Evolutionary conservation across 2,797 vertebrate species (phyloP), one percentile per base, ranked within the genome.

Genomic region (Mionectes olivaceus): DNA sequence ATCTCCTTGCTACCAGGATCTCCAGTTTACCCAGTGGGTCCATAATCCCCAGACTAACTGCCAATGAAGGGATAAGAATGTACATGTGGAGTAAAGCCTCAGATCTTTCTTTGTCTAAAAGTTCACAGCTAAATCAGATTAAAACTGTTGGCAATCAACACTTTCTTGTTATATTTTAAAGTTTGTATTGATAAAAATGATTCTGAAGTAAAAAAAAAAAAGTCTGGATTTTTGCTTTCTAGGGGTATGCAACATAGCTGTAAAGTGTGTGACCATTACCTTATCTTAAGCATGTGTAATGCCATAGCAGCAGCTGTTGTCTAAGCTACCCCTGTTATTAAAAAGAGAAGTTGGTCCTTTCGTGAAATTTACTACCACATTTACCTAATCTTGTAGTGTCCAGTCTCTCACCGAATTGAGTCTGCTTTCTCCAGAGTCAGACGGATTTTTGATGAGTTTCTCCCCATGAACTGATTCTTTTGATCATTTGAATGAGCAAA

Each of bases 41-140:
- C 37, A 60, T 50, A 60, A 65, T 69, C 14, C 10, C 19, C 28
- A 55, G 28, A 41, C 49, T 74, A 82, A 52, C 13, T 60, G 13
- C 2, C 21, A 75, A 0, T 1, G 1, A 37, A 49, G 4, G 11
- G 17, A 5, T 41, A 75, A n/a, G 28, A 78, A 37, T 39, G 19
- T 71, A n/a, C 4, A 7, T 18, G 37, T 5, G 2, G 8, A 65
- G 3, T 49, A 55, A 63, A 10, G 10, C 12, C 12, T 44, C 18
- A 86, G 5, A 59, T 25, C 5, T 35, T 24, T 70, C 27, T 89
- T 61, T 60, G n/a, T 39, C 16, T 13, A 17, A 33, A 92, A 83
- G 15, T 65, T 83, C n/a, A 52, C n/a, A 47, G 32, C 1, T 74
- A 56, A 50, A 74, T 56, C n/a, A 59, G 28, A 56, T 67, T 59